Evolutionary conservation across 2,113 vertebrate species (phyloP), one percentile per base, ranked within the genome.

Genomic region (Pelobates fuscus): DNA sequence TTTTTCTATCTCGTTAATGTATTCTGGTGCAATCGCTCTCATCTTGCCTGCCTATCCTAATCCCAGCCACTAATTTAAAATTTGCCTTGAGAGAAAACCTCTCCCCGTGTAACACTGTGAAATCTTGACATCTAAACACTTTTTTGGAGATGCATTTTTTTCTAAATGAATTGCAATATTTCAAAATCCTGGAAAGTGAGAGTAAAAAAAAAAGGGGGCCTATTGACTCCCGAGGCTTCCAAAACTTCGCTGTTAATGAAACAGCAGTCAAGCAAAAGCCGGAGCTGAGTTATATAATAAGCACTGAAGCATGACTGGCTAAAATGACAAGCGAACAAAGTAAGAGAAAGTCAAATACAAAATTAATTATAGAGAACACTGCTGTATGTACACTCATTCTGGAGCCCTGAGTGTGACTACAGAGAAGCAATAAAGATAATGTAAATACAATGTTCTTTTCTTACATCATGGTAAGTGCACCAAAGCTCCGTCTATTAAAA

Each of bases 351-450:
- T 72, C 59, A 72, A 72, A 72, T 54, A 72, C n/a, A 29, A 54
- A 71, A 72, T 72, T 72, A 63, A 72, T 72, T 63, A 72, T 41
- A 72, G 60, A 72, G 59, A 23, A 63, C 44, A 63, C 37, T 63
- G 44, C 43, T 44, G 24, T 57, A 2, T 57, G 49, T 30, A 24
- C 49, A 69, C 25, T 32, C 21, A 15, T 32, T 1, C 20, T 3
- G 55, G 67, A 24, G 15, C 49, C 8, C 7, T 27, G 3, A 17
- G 14, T 15, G 26, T 0, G 7, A 15, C 23, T 12, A 5, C 7
- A 15, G 23, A 55, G 54, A 59, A 24, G 46, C 26, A 15, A 6
- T 0, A 17, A 21, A 18, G 67, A 37, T 37, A 37, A 37, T 37
- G n/a, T 41, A 41, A 41, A 41, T 41, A 12, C 37, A 41, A 41